These are phyloP conservation scores for Emydocephalus ijimae DNA, from an alignment of 2,113 vertebrate genomes.

Conservation along the genomic window DNA sequence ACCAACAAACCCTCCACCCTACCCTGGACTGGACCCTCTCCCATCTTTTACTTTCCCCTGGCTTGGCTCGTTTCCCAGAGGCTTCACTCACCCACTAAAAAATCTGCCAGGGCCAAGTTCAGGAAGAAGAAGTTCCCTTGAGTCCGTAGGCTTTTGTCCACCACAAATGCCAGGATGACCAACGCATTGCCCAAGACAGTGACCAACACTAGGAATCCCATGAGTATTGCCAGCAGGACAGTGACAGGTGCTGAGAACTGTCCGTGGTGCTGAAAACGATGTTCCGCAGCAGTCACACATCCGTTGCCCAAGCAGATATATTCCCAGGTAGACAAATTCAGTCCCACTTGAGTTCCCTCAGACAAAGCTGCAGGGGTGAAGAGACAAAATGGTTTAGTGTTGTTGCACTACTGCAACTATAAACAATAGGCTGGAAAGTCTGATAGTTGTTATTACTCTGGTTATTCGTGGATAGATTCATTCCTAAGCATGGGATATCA, in stretches of 20 bases:
- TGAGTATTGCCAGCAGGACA: conserved; percentile 64
- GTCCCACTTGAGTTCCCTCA: background rate
- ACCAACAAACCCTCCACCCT: background rate
- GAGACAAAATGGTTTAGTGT: background rate
- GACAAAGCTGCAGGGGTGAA: background rate
- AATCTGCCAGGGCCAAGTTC: conserved; percentile 75
- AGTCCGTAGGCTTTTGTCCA: conserved; percentile 69
- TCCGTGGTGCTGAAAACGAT: conserved; percentile 44
- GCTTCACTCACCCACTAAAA: conserved; percentile 72
- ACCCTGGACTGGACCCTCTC: background rate
- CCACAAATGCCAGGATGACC: conserved; percentile 72
- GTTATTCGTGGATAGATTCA: too few species aligned
- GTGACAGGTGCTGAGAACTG: conserved; percentile 60
- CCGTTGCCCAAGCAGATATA: background rate
- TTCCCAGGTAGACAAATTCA: too few species aligned
- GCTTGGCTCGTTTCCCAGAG: background rate
- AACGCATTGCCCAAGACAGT: conserved; percentile 72
- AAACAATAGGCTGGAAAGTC: background rate
- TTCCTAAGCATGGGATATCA: background rate
- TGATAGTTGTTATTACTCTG: background rate
- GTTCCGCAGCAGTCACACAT: background rate
- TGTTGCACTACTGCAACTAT: background rate
- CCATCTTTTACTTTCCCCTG: background rate
- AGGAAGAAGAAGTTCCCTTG: conserved; percentile 77
- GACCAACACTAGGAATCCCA: conserved; percentile 70